Evolutionary conservation across 2,797 vertebrate genomes (phyloP).

Genomic region (Parambassis ranga): DNA sequence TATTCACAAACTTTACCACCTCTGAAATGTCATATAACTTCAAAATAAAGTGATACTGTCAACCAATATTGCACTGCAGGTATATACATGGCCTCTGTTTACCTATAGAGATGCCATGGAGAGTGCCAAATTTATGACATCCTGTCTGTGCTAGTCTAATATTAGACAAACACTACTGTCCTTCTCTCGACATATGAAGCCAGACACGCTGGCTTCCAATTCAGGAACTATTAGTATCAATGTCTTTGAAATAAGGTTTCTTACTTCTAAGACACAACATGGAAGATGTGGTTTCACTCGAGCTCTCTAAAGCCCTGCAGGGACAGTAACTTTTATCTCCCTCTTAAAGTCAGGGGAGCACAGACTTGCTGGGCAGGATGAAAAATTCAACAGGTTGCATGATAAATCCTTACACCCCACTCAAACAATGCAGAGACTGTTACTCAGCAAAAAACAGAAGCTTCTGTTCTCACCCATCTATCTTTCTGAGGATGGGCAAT

Average conservation of each 20-base stretch:
- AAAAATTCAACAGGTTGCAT: constrained; percentile 33
- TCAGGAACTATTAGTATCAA: not conserved
- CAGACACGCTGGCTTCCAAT: too few species aligned
- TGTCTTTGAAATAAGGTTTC: not conserved
- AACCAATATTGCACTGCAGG: too few species aligned
- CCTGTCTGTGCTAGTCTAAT: too few species aligned
- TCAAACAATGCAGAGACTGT: constrained; percentile 8
- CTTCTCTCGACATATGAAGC: not conserved
- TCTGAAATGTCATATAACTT: too few species aligned
- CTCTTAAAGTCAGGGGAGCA: constrained; percentile 38
- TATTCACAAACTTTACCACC: too few species aligned
- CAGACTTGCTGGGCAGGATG: constrained; percentile 17
- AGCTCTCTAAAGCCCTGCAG: not conserved
- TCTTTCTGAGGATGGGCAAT: not conserved
- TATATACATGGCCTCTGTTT: too few species aligned
- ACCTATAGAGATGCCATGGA: too few species aligned
- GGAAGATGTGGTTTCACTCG: not conserved
- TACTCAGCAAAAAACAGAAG: constrained; percentile 8
- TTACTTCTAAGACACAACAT: not conserved
- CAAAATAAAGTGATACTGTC: too few species aligned
- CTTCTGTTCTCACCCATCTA: constrained; percentile 3
- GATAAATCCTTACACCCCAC: constrained; percentile 32
- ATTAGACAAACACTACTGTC: not conserved
- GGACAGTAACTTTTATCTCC: constrained; percentile 22
- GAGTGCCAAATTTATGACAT: too few species aligned